Conservation (phyloP, 2,797 vertebrate genomes). For the Rhinella marina region DNA sequence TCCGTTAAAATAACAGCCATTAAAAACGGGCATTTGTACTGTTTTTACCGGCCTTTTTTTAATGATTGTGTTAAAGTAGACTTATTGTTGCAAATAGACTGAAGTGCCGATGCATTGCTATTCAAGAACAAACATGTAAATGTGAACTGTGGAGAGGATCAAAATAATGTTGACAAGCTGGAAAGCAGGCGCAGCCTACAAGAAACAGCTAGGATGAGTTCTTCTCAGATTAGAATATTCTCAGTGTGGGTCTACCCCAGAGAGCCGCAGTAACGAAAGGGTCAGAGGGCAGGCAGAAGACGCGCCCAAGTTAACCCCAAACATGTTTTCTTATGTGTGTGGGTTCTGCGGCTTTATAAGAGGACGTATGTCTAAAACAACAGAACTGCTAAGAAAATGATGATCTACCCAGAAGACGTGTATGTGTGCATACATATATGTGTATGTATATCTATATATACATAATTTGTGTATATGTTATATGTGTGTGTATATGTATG, state of each 20-base stretch:
- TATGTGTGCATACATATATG: too few relatives aligned
- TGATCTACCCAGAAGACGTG: neutral
- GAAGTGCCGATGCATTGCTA: neutral
- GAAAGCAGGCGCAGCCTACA: neutral
- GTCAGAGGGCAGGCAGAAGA: neutral
- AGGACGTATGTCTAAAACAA: neutral
- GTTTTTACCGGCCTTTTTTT: too few relatives aligned
- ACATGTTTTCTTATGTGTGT: neutral
- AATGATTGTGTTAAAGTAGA: too few relatives aligned
- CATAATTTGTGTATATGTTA: too few relatives aligned
- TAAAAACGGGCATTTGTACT: too few relatives aligned
- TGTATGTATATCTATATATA: too few relatives aligned
- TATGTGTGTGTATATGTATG: too few relatives aligned
- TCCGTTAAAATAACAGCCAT: too few relatives aligned
- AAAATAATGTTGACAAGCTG: neutral
- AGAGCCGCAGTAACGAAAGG: neutral
- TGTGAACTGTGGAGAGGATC: neutral
- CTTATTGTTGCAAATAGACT: constrained; percentile 7
- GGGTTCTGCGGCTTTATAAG: neutral
- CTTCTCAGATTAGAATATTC: neutral
- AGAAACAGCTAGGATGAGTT: neutral
- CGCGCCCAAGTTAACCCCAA: neutral
- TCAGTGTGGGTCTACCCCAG: neutral
- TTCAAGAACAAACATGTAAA: neutral
- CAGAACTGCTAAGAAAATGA: neutral